A percentile compares a stretch with the other conserved stretches of the same genome.
Conservation (phyloP, 2,113 vertebrate species). For the Notarius lentiginosus region DNA sequence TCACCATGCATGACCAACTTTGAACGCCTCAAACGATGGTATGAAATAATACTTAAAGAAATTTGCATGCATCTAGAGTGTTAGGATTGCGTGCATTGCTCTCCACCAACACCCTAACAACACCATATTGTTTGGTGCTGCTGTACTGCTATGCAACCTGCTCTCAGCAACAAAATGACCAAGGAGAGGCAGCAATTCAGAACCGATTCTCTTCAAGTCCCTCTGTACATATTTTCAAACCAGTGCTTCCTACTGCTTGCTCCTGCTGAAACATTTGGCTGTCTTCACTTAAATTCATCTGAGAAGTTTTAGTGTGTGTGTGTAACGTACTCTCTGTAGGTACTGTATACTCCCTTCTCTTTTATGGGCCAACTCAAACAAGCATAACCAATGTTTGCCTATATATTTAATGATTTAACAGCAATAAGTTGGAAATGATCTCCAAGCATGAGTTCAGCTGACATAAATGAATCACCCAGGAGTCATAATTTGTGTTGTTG, state of each 20-base stretch:
- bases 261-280: slow-evolving; percentile 18
- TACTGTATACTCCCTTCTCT: slow-evolving; percentile 2
- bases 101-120: slow-evolving; percentile 11
- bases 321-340: slow-evolving; percentile 15
- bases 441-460: slow-evolving; percentile 30
- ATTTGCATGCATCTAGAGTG: neutral
- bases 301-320: neutral
- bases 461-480: slow-evolving; percentile 32
- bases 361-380: slow-evolving; percentile 37
- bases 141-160: slow-evolving; percentile 14
- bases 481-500: slow-evolving; percentile 33
- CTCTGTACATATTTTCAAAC: slow-evolving; percentile 1
- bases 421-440: slow-evolving; percentile 39
- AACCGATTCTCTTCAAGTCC: neutral
- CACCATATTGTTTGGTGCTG: slow-evolving; percentile 23
- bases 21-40: neutral
- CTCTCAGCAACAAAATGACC: slow-evolving; percentile 13
- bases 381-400: slow-evolving; percentile 28
- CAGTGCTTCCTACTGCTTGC: neutral
- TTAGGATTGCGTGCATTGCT: slow-evolving; percentile 1
- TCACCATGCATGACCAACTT: neutral
- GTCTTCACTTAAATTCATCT: slow-evolving; percentile 7
- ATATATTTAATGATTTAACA: slow-evolving; percentile 40
- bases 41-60: slow-evolving; percentile 2
- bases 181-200: slow-evolving; percentile 3